Base-by-base conservation (phyloP, 2,797 vertebrate genomes). In the Buceros bicornis region DNA sequence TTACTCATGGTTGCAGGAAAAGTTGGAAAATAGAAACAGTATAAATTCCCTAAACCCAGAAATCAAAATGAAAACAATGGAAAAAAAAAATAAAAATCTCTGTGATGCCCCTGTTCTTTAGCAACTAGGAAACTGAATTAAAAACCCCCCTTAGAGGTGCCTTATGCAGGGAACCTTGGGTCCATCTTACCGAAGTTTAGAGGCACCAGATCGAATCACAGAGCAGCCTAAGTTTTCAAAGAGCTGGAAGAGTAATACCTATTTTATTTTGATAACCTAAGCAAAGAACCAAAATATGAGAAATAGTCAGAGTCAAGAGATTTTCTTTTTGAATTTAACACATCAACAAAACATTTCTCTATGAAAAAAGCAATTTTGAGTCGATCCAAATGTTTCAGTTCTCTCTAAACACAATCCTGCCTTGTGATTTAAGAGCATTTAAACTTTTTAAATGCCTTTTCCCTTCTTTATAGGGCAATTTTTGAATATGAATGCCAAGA, bases 341-440 rank as follows among this genome's bases (percentile, higher is more conserved):
- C 77, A 78, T 90, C 91, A 91, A 90, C 48, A 61, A 94, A 94
- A 83, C 86, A 90, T 91, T 91, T 83, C 87, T 83, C 87, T 42
- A 42, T 69, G 72, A 81, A 93, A 93, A 93, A 95, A 91, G 80
- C 85, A 79, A 95, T 95, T 95, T 21, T 93, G 47, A 71, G 80
- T 65, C 76, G 84, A 90, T 74, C 80, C 88, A 79, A 94, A 94
- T 11, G 73, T 79, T 96, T 84, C 66, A 7, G 0, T 28, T 93
- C 61, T 7, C 77, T 93, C 70, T 24, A 10, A 94, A 82, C 73
- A 74, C 65, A 53, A 88, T 86, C 72, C 29, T 91, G 95, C 91
- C 86, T 54, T 17, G 42, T 96, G 96, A 96, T 95, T 97, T 93
- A 96, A 21, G 85, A 82, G 88, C 72, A 54, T 88, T 96, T 94